A percentile compares a stretch with the other conserved stretches of the same genome.
Conservation (phyloP, 2,888 invertebrate genomes). For the Proisotoma minuta region DNA sequence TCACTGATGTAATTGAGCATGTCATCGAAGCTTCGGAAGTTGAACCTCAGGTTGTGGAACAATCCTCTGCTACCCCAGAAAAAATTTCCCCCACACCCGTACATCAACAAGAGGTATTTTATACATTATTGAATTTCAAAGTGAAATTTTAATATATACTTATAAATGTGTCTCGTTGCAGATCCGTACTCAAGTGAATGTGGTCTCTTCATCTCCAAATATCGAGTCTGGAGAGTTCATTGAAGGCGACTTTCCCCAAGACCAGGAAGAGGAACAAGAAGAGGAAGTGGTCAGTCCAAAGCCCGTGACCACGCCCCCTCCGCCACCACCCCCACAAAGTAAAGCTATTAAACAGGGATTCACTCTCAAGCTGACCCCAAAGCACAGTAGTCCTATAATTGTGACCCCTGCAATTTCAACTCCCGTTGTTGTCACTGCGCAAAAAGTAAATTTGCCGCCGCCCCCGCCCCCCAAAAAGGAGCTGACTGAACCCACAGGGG, state of each 20-base stretch:
- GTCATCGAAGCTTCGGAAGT: slow-evolving; percentile 32
- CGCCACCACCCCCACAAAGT: slow-evolving; percentile 26
- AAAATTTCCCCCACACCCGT: no score
- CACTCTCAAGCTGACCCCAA: slow-evolving; percentile 41
- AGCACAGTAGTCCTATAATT: slow-evolving; percentile 25
- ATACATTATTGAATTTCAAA: no score
- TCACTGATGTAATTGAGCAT: no score
- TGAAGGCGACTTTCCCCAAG: background rate
- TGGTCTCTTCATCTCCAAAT: slow-evolving; percentile 22
- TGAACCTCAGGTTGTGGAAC: slow-evolving; percentile 40
- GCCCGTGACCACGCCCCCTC: slow-evolving; percentile 12
- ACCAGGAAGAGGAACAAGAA: background rate
- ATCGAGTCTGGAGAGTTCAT: slow-evolving; percentile 11
- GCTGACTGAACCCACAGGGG: slow-evolving; percentile 60
- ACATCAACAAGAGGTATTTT: no score
- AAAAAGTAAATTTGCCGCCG: slow-evolving; percentile 31
- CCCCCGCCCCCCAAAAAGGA: slow-evolving; percentile 16
- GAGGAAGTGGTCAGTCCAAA: background rate
- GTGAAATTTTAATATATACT: background rate
- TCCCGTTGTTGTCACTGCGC: slow-evolving; percentile 26
- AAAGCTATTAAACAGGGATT: slow-evolving; percentile 38
- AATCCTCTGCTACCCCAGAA: slow-evolving; percentile 23
- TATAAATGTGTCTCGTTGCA: slow-evolving; percentile 9
- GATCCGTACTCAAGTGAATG: slow-evolving; percentile 38
- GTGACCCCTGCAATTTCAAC: slow-evolving; percentile 25